Conservation (phyloP, 2,113 vertebrate species). For the Herpailurus yagouaroundi region DNA sequence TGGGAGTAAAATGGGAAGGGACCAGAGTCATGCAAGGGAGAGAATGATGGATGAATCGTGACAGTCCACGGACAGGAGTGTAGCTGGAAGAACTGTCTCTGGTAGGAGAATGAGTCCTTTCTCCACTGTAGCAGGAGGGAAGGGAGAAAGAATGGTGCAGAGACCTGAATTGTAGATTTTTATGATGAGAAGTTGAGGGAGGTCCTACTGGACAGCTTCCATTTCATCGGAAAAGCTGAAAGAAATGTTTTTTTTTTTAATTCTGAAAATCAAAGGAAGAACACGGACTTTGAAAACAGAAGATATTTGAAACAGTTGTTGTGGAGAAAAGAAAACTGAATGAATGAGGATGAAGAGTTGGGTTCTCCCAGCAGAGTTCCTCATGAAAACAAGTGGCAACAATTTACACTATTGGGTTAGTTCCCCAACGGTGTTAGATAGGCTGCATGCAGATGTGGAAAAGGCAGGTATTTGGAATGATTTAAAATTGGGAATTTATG, state of each 20-base stretch:
- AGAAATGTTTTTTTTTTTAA: background rate
- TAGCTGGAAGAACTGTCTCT: background rate
- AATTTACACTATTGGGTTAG: background rate
- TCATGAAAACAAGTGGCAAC: background rate
- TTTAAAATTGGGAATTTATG: background rate
- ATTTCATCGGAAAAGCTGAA: background rate
- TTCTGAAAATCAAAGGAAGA: constrained; percentile 3
- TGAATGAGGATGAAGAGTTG: background rate
- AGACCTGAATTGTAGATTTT: background rate
- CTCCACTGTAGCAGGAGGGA: background rate
- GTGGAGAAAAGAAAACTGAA: background rate
- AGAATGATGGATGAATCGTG: accelerated
- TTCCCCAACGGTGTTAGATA: background rate
- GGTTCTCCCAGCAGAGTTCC: background rate
- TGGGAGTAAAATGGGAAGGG: background rate
- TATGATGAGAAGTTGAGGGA: background rate
- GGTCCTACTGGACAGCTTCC: background rate
- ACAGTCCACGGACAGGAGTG: background rate
- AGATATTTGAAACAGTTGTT: background rate
- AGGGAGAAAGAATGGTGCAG: background rate
- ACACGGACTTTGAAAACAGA: background rate
- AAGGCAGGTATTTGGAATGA: background rate
- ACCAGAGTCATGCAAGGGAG: background rate
- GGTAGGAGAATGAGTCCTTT: background rate
- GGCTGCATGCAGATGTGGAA: background rate